These are phyloP conservation scores for Megalurothrips usitatus DNA, from an alignment of 2,888 invertebrate species.

Conservation along the genomic window DNA sequence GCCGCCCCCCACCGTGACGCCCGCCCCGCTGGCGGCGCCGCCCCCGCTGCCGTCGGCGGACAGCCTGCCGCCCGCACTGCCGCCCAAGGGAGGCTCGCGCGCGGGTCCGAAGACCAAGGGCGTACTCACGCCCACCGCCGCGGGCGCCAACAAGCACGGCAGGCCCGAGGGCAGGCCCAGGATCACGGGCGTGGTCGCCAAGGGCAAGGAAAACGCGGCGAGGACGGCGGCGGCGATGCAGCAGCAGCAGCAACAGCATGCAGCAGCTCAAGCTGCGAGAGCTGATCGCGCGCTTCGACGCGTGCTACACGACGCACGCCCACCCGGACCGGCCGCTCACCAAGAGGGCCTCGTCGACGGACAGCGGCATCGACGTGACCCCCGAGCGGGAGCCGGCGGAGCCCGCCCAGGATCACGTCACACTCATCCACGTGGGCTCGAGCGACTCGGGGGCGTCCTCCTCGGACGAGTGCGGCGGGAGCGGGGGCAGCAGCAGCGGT, in stretches of 20 bases:
- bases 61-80: neutral
- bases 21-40: neutral
- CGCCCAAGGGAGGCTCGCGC: neutral
- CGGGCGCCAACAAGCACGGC: neutral
- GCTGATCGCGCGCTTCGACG: constrained; percentile 20
- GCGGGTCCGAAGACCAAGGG: neutral
- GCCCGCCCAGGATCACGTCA: neutral
- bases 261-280: constrained; percentile 3
- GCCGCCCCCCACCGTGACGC: neutral
- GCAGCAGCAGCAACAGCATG: neutral
- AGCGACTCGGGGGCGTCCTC: constrained; percentile 14
- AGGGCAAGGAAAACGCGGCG: neutral
- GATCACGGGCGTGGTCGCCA: neutral
- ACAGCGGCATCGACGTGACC: constrained; percentile 15
- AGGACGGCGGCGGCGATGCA: neutral
- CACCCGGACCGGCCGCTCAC: neutral
- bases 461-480: neutral
- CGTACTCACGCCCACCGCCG: neutral
- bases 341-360: neutral
- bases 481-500: neutral
- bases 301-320: constrained; percentile 2
- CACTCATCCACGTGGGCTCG: neutral
- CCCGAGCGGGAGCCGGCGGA: neutral
- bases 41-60: neutral
- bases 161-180: neutral